phyloP scores from a whole-genome alignment of 2,797 vertebrate genomes.

The Trichosurus vulpecula region DNA sequence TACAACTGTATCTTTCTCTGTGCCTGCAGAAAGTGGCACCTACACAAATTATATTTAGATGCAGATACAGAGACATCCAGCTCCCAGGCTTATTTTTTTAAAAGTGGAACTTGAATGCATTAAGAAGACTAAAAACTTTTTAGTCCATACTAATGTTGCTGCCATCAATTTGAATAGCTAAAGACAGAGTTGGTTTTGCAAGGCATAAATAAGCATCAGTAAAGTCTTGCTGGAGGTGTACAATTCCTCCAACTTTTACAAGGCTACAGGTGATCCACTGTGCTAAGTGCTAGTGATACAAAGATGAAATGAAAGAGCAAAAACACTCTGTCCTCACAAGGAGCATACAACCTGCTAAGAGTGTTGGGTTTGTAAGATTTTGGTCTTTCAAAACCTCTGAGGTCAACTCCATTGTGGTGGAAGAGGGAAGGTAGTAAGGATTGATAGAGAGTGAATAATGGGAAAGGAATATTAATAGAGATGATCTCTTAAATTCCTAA shows the following conservation, averaged over 20 bases:
- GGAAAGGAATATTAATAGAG: neutral
- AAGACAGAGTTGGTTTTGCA: neutral
- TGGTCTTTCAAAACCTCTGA: neutral
- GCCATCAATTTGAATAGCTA: neutral
- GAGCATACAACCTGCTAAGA: neutral
- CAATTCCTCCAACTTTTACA: neutral
- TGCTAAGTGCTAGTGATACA: neutral
- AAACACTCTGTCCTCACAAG: neutral
- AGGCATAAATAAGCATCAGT: neutral
- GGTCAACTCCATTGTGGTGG: neutral
- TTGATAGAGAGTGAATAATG: neutral
- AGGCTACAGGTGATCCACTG: neutral
- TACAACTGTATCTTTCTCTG: neutral
- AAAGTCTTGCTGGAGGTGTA: neutral
- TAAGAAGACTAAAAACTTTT: neutral
- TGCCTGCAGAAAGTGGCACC: neutral
- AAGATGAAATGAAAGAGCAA: neutral
- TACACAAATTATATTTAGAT: constrained; percentile 10
- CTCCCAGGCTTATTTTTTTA: neutral
- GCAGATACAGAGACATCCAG: neutral
- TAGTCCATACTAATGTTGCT: neutral
- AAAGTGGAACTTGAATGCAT: neutral
- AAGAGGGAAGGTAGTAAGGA: neutral
- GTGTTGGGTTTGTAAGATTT: neutral
- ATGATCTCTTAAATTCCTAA: neutral